Base-by-base conservation (phyloP, 2,888 invertebrate genomes). In the Pammene fasciana region DNA sequence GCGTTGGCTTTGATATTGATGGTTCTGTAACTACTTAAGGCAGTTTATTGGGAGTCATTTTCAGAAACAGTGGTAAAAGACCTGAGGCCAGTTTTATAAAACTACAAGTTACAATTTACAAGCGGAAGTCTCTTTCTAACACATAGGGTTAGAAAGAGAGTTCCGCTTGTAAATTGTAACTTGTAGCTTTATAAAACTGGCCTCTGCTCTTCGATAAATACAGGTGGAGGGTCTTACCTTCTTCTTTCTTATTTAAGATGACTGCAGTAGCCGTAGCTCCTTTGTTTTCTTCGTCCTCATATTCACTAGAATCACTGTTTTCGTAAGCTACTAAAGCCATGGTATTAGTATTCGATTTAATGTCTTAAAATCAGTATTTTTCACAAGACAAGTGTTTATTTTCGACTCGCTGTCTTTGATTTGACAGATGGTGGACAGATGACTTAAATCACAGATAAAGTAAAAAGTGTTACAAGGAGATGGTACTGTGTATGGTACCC, bases 301-400 rank as follows among this genome's bases (percentile, higher is more conserved):
- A 86, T 57, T 90, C 91, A 81, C 90, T 87, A 66, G 87, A 79
- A 75, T 93, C 94, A 81, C 93, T 93, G 74, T 93, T 93, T 38
- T 92, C 95, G 73, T 95, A 95, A 0, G 94, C 94, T 50, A 95
- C 95, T 76, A 95, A 86, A 55, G 95, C 94, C 95, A 95, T 94
- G 48, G 2, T 72, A 26, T 34, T 38, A 60, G 36, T 65, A 50
- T n/a, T 46, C 6, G 5, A 48, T 56, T n/a, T 13, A 34, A 54
- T 38, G 10, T 45, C 7, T 10, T 36, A 34, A 48, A 36, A 52
- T n/a, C 0, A 52, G n/a, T n/a, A 4, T 36, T 6, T 6, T 43
- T 26, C 16, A 38, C 34, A 43, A 56, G 38, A 38, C 34, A 43
- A 56, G 38, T 36, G 45, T 50, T 45, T 43, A n/a, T 52, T 41